Conservation (phyloP, 2,888 invertebrate genomes). For the Hypercompe scribonia region DNA sequence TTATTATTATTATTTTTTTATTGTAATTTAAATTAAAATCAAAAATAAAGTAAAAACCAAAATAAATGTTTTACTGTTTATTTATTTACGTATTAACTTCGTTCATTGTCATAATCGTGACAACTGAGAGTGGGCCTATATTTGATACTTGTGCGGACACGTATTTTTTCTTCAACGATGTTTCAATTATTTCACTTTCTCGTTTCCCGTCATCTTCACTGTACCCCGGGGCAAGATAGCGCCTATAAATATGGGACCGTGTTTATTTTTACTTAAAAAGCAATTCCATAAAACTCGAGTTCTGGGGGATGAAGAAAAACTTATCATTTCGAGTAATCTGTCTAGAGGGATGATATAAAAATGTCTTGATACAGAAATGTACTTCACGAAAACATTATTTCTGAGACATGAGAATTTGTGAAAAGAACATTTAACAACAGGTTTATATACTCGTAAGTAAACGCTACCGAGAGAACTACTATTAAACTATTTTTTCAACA, state of each 20-base stretch:
- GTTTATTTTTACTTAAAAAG: constrained; percentile 22
- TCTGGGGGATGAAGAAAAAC: constrained; percentile 2
- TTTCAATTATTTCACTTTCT: constrained; percentile 22
- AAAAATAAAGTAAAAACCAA: too few relatives aligned
- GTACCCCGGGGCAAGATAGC: background rate
- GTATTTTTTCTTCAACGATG: background rate
- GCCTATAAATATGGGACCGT: constrained; percentile 16
- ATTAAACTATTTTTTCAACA: background rate
- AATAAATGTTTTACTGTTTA: background rate
- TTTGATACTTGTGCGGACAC: background rate
- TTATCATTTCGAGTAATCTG: constrained; percentile 10
- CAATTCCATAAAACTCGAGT: constrained; percentile 19
- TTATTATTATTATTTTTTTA: too few relatives aligned
- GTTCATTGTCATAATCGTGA: background rate
- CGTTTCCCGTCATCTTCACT: background rate
- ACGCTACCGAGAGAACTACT: too few relatives aligned
- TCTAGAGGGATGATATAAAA: constrained; percentile 6
- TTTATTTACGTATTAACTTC: background rate
- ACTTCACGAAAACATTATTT: background rate
- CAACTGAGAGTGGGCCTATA: background rate
- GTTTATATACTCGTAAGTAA: too few relatives aligned
- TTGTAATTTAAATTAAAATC: too few relatives aligned
- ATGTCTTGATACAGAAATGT: background rate
- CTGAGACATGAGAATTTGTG: background rate
- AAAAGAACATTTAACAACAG: background rate